Base-by-base conservation (phyloP, 2,888 invertebrate genomes). In the Eremobia ochroleuca region DNA sequence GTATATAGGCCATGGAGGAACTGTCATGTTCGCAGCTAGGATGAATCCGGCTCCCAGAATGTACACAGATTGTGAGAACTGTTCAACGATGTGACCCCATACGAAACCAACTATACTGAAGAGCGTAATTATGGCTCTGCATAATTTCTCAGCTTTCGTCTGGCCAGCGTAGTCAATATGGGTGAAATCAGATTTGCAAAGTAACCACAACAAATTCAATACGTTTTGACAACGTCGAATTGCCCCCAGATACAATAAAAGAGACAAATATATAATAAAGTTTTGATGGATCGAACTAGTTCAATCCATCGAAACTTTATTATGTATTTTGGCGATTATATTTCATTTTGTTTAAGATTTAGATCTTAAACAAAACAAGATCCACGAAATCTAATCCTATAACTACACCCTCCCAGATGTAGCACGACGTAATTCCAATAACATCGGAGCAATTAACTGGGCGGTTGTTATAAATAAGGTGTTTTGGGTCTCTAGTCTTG, bases 1-100 rank as follows among this genome's bases (percentile, higher is more conserved):
- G 92, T 99, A 99, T 97, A 99, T 98, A 0, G 99, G 99, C 99
- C 99, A 99, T n/a, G 99, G 99, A 43, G 99, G 99, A 90, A 99
- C 98, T 0, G 99, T 99, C 65, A 99, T 94, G 91, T 99, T 95
- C 61, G 98, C 98, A 65, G 99, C 99, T 83, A 99, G 95, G 2
- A 98, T 97, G 92, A 99, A 99, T 83, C 99, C 99, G 90, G 98
- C 99, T 52, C 98, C 98, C 69, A 99, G 97, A 91, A 99, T 99
- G 91, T 99, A 99, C 49, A 99, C 98, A 1, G 99, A 99, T 93
- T 99, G 99, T 0, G 99, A 99, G 93, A 99, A 99, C 93, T 99
- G 99, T 93, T 99, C 99, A 86, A 99, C 99, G 70, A 98, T 97
- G 90, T 99, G 99, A 59, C 99, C 99, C 98, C 99, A 99, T 74